Evolutionary conservation across 2,888 invertebrate species (phyloP), one percentile per base, ranked within the genome.

Genomic region (Tetragnatha montana): DNA sequence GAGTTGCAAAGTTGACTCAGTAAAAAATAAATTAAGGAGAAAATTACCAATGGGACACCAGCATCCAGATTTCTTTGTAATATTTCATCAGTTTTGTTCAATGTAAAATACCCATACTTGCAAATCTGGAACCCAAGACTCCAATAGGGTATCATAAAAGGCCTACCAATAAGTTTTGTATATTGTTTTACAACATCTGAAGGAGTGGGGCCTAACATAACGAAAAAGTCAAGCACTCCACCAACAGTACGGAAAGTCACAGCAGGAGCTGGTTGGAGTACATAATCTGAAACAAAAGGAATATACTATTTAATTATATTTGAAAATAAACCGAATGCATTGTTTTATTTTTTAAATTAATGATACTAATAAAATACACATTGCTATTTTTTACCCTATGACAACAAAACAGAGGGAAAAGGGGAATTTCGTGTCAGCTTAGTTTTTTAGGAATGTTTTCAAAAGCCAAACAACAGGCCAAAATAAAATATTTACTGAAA

Each of bases 41-140:
- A 49, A 68, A 68, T 79, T 60, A 96, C 96, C 93, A 96, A 95
- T 81, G 96, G 96, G 92, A 97, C 96, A 17, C 95, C 95, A 49
- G 96, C 96, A 88, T 95, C 95, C 91, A 95, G 94, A 91, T 96
- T 97, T 91, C 95, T 94, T 92, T 95, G 94, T 95, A 96, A 95
- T 0, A 96, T 95, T 91, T 94, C 94, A 91, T 94, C 94, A 0
- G 96, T 96, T 17, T 94, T 94, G 88, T 96, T 95, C 88, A 96
- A 93, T 35, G 95, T 95, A 80, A 95, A 95, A 92, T 96, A 96
- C 47, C 96, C 95, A 92, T 21, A 91, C 86, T 47, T 92, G 95
- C 97, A 96, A 51, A 94, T 92, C 92, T 95, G 94, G 8, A 94
- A 93, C n/a, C 94, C 94, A 22, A 95, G 92, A 0, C 93, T 92